phyloP scores from a whole-genome alignment of 64 coral and sea anemone species.

The Montipora sp. region DNA sequence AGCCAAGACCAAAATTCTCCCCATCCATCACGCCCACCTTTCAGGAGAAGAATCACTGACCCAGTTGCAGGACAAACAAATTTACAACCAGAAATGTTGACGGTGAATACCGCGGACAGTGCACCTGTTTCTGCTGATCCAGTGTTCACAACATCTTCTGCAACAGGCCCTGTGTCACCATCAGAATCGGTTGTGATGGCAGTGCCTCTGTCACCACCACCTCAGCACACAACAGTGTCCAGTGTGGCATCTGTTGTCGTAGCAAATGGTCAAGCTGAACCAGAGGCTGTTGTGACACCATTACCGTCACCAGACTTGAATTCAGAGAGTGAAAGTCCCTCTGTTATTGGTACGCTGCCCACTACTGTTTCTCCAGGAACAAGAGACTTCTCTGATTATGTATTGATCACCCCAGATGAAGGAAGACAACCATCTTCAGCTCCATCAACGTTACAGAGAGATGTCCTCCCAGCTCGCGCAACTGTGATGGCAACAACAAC shows the following conservation, averaged over 20 bases:
- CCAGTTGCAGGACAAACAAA: not conserved
- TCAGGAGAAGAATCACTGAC: constrained; percentile 1
- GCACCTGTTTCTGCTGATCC: not conserved
- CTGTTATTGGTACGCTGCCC: not conserved
- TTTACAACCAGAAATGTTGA: not conserved
- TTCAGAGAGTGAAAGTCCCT: not conserved
- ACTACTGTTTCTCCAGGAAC: constrained; percentile 39
- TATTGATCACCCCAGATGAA: not conserved
- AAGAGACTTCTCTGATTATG: constrained; percentile 8
- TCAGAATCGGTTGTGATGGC: constrained; percentile 67
- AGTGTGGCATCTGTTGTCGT: constrained; percentile 33
- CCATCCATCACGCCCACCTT: constrained; percentile 8
- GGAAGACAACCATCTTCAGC: constrained; percentile 33
- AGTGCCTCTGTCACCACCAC: constrained; percentile 54
- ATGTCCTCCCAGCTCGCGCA: not conserved
- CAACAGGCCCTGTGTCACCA: not conserved
- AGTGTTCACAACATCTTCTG: not conserved
- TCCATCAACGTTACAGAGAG: constrained; percentile 27
- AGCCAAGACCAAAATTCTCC: constrained; percentile 3
- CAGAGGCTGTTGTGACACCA: constrained; percentile 72
- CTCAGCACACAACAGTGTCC: not conserved
- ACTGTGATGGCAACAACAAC: not conserved
- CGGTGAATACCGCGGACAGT: not conserved
- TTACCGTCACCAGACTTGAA: constrained; percentile 62
- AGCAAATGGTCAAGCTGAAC: constrained; percentile 41